Evolutionary conservation across 2,888 invertebrate genomes (phyloP), one percentile per base, ranked within the genome.

Genomic region (Drosophila eohydei): DNA sequence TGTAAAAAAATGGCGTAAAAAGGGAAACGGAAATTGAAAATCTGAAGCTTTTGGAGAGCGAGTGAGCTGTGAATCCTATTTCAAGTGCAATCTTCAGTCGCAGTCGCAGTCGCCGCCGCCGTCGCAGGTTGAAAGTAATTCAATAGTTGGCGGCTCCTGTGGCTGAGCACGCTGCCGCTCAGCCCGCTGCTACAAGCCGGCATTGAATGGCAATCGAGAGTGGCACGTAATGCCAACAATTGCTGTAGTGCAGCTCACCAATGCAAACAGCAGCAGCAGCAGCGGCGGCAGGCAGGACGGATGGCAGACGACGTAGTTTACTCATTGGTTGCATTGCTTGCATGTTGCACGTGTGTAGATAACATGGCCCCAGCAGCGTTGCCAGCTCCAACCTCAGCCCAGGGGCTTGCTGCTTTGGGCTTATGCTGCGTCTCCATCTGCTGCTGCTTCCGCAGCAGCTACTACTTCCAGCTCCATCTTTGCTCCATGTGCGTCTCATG

Each of bases 151-250:
- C 78, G 88, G 87, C 83, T 71, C 52, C 40, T 50, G 41, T 54
- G 41, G 48, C 52, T 63, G 51, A 58, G 26, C 30, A 21, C 30
- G 66, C 48, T 36, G 14, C 38, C 40, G 54, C 41, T 54, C 50
- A 54, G 46, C 38, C 52, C 12, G 30, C 46, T 61, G 43, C 57
- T 69, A 9, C 7, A 7, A 26, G 65, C 70, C 74, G 80, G 78
- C 74, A 89, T 87, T 87, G 88, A 89, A 89, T 86, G 87, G 80
- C 87, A 87, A 88, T 88, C 83, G 91, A 89, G 88, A 89, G 83
- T 81, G 89, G 91, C 91, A 90, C 90, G 91, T 90, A 90, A 90
- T 91, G 88, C 90, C 81, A 86, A 90, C 91, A 91, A 91, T 91
- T 90, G 91, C 77, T 81, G 63, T 78, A 81, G 78, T 68, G 71